phyloP scores from a whole-genome alignment of 2,797 vertebrate species.

The Gastrophryne carolinensis region DNA sequence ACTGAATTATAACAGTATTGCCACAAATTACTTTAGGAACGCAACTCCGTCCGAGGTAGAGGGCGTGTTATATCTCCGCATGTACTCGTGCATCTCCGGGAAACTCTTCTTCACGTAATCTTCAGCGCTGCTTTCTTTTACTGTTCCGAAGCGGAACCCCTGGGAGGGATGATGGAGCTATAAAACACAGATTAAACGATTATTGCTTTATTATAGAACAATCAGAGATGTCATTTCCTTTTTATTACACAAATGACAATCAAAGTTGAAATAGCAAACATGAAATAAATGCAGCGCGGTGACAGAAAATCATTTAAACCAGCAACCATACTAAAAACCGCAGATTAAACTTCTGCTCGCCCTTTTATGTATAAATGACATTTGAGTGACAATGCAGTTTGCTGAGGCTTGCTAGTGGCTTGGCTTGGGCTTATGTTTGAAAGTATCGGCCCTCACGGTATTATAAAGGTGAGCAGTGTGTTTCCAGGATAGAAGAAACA shows the following conservation, averaged over 20 bases:
- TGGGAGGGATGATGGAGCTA: conserved; percentile 97
- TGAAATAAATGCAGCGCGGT: not conserved
- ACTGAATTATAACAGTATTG: not conserved
- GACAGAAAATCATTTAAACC: not conserved
- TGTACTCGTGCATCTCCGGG: conserved; percentile 98
- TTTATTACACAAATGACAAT: conserved; percentile 18
- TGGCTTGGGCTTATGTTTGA: not conserved
- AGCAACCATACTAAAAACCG: not conserved
- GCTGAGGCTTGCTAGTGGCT: not conserved
- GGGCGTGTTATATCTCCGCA: conserved; percentile 93
- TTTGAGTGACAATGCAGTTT: not conserved
- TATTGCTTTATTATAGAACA: conserved; percentile 25
- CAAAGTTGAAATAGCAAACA: not conserved
- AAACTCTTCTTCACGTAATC: conserved; percentile 97
- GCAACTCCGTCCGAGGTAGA: conserved; percentile 89
- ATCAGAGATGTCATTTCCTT: conserved; percentile 13
- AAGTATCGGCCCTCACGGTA: not conserved
- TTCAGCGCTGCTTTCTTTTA: conserved; percentile 94
- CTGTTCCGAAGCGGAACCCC: conserved; percentile 95
- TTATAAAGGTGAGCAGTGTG: not conserved
- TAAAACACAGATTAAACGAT: conserved; percentile 41
- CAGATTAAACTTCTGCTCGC: not conserved
- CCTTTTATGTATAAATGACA: not conserved
- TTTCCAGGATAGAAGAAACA: not conserved
- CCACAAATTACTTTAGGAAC: conserved; percentile 83